These are phyloP conservation scores for Sebastolobus altivelis DNA, from an alignment of 2,797 vertebrate species.

Conservation along the genomic window DNA sequence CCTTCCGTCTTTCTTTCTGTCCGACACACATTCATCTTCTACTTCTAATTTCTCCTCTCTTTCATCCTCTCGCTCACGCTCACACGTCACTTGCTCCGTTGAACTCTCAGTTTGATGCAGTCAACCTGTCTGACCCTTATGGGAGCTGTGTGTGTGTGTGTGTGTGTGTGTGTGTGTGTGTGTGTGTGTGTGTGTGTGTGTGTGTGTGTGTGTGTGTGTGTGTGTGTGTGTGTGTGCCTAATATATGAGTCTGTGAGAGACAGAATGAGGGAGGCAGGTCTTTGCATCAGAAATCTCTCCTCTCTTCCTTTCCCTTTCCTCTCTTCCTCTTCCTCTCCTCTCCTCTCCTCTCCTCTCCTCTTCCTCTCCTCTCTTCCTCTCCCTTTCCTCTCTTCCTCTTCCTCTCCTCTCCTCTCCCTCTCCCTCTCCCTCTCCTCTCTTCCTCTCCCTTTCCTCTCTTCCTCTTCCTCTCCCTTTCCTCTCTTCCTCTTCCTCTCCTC, in stretches of 20 bases:
- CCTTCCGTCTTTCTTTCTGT: not conserved
- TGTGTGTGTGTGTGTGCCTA: not conserved
- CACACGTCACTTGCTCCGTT: conserved; percentile 54
- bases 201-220: too few relatives aligned
- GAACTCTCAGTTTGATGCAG: conserved; percentile 65
- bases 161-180: not conserved
- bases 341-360: too few relatives aligned
- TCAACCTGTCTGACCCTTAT: conserved; percentile 54
- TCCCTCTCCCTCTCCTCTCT: too few relatives aligned
- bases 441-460: too few relatives aligned
- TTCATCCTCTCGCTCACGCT: not conserved
- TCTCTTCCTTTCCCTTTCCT: not conserved
- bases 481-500: not conserved
- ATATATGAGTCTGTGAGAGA: conserved; percentile 17
- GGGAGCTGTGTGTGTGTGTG: conserved; percentile 26
- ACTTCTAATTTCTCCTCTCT: not conserved
- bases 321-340: too few relatives aligned
- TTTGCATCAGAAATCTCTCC: not conserved
- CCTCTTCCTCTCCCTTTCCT: too few relatives aligned
- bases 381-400: not conserved
- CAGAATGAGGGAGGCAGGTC: not conserved
- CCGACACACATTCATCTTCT: not conserved
- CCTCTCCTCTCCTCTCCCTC: not conserved
- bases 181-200: too few relatives aligned
- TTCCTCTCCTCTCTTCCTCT: too few relatives aligned